Evolutionary conservation across 1,140 invertebrate species (phyloP).

Genomic region (Aporrectodea caliginosa): DNA sequence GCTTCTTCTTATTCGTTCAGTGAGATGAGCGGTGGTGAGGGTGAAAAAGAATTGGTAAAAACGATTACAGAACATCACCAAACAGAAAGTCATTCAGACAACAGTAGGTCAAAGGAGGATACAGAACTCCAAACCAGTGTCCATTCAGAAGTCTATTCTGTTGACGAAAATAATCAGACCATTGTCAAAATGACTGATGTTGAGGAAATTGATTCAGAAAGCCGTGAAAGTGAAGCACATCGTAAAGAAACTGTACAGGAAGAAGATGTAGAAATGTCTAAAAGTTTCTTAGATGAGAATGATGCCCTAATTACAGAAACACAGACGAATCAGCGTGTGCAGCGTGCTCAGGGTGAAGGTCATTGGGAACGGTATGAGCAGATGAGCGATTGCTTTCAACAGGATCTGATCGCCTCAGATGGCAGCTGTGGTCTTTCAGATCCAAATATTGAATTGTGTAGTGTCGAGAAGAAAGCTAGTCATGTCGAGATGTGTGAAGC

Average conservation of each 20-base stretch:
- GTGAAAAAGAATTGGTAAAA: neutral
- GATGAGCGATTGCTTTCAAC: neutral
- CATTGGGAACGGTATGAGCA: neutral
- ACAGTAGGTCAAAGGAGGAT: no score
- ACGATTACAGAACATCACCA: neutral
- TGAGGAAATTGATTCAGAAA: neutral
- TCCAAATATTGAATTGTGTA: neutral
- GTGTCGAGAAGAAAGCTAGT: neutral
- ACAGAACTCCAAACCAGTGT: neutral
- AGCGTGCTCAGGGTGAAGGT: neutral
- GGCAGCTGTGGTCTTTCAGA: neutral
- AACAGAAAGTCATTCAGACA: no score
- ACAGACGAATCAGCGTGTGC: neutral
- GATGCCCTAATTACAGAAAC: neutral
- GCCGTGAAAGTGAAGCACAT: neutral
- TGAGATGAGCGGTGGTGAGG: neutral
- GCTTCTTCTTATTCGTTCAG: neutral
- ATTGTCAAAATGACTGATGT: neutral
- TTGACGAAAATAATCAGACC: neutral
- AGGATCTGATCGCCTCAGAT: neutral
- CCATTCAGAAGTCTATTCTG: neutral
- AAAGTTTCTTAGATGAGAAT: neutral
- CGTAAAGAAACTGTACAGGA: conserved; percentile 58
- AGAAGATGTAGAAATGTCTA: conserved; percentile 30
- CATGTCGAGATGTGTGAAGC: neutral